Base-by-base conservation (phyloP, 2,888 invertebrate species). In the Eilema sororculum region DNA sequence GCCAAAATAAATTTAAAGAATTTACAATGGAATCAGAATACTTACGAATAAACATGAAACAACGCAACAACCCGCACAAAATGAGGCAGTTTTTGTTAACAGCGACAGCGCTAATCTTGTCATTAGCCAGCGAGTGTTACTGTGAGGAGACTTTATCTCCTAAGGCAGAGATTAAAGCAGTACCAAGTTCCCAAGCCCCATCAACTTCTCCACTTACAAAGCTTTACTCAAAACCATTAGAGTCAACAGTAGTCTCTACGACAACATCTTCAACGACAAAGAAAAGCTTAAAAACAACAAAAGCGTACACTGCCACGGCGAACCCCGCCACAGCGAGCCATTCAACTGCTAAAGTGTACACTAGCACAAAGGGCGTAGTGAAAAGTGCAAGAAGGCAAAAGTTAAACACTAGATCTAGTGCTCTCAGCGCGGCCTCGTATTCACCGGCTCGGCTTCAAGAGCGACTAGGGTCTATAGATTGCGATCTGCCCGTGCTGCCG, bases 401-500 rank as follows among this genome's bases (percentile, higher is more conserved):
- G 90, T 87, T 90, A 88, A 93, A 94, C 87, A 89, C 86, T 86
- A 91, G 88, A 82, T 90, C 89, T 87, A 92, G 89, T 88, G 87
- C 85, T 73, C 82, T 85, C 87, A 95, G 85, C 76, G 80, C 78
- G 69, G 77, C 80, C 72, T 83, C 79, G 78, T 92, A 89, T 84
- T 87, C 96, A 81, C 93, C 96, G 73, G 93, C 95, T 81, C 94
- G 96, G 78, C 89, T 96, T 75, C 96, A 96, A 90, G 97, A 96
- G 92, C 96, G 96, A 87, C 93, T 96, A 83, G 96, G 96, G 87
- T 95, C 96, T 64, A 90, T 97, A 80, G 96, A 96, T 87, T 97
- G 97, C 83, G 97, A 97, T 89, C 94, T 97, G 81, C 96, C 96
- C 78, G 95, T 96, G 83, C 91, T 97, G 84, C 96, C 97, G 65